These are phyloP conservation scores for Accipiter cooperii DNA, from an alignment of 2,113 vertebrate species.

Conservation along the genomic window DNA sequence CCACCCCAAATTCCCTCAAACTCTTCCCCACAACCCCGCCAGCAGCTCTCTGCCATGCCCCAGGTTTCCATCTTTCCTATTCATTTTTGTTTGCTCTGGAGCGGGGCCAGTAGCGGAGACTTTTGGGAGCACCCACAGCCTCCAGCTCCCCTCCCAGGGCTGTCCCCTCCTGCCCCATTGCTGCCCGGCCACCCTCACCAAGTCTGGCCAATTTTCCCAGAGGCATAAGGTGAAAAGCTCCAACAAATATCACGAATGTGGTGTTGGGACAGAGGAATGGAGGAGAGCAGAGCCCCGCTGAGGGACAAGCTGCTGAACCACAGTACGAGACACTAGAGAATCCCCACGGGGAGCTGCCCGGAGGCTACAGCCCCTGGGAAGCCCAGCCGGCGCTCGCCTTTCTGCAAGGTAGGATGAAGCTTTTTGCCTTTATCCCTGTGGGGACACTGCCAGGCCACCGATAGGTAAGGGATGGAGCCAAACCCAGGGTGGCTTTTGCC, in stretches of 20 bases:
- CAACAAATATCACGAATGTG: accelerated
- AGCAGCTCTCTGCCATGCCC: neutral
- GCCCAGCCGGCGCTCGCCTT: accelerated
- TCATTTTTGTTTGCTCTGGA: neutral
- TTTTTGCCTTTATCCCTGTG: neutral
- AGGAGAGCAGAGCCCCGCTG: neutral
- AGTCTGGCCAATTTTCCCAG: neutral
- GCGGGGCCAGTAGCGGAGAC: accelerated
- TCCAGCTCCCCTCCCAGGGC: neutral
- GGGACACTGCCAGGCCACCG: accelerated
- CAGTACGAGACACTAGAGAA: neutral
- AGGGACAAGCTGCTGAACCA: neutral
- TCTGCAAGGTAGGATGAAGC: neutral
- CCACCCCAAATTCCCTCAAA: neutral
- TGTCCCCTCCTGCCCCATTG: neutral
- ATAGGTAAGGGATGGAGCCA: neutral
- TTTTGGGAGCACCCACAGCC: neutral
- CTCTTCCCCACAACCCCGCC: neutral
- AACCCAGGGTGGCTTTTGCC: neutral
- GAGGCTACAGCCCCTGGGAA: neutral
- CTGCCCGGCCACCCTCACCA: neutral
- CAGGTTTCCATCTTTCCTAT: neutral
- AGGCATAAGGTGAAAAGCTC: neutral
- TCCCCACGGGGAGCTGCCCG: accelerated
- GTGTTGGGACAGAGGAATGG: neutral